These are phyloP conservation scores for Carassius carassius DNA, from an alignment of 2,113 vertebrate species.

Conservation along the genomic window DNA sequence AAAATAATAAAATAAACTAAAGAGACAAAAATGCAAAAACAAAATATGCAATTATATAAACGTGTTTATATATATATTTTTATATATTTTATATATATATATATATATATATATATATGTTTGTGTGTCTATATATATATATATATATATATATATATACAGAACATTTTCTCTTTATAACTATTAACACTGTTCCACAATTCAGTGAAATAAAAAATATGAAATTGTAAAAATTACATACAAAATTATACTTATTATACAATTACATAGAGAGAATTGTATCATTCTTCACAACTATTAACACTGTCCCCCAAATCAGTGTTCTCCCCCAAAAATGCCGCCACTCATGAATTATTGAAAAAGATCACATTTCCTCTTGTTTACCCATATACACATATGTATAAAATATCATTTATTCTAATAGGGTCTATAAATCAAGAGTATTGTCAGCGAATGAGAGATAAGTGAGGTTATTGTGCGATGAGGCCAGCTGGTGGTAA, in stretches of 20 bases:
- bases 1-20: neutral
- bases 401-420: constrained; percentile 85
- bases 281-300: neutral
- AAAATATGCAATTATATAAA: too few species aligned
- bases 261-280: neutral
- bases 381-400: constrained; percentile 83
- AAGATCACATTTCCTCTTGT: constrained; percentile 75
- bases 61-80: too few species aligned
- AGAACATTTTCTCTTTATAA: too few species aligned
- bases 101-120: too few species aligned
- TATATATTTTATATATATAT: too few species aligned
- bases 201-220: too few species aligned
- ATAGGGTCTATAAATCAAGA: constrained; percentile 82
- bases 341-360: constrained; percentile 80
- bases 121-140: too few species aligned
- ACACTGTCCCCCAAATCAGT: constrained; percentile 35
- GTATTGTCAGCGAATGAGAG: constrained; percentile 78
- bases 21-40: neutral
- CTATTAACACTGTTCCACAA: too few species aligned
- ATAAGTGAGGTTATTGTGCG: constrained; percentile 79
- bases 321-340: constrained; percentile 58
- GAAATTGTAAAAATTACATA: neutral
- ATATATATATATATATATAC: too few species aligned
- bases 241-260: neutral
- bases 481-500: constrained; percentile 83